These are phyloP conservation scores for Drosophila subpulchrella DNA, from an alignment of 1,140 invertebrate genomes.

Conservation along the genomic window DNA sequence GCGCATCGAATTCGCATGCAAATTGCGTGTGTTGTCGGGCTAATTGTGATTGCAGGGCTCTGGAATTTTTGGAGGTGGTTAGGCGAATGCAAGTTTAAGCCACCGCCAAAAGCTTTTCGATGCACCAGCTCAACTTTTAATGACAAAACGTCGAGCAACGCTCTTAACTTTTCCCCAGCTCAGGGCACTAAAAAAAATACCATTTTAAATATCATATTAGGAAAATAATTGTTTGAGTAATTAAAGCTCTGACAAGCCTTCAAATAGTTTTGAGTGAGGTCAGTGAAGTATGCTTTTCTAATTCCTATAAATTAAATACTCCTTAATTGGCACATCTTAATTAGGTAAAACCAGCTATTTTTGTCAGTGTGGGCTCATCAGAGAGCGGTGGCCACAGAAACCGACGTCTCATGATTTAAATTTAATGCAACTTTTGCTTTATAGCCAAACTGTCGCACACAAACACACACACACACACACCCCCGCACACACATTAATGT, in stretches of 20 bases:
- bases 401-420: slow-evolving; percentile 76
- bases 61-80: not conserved
- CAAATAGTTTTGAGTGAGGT: not conserved
- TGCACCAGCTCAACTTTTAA: slow-evolving; percentile 63
- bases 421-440: slow-evolving; percentile 69
- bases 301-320: no score
- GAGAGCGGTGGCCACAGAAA: slow-evolving; percentile 46
- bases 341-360: slow-evolving; percentile 2
- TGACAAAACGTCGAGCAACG: slow-evolving; percentile 58
- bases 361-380: slow-evolving; percentile 23
- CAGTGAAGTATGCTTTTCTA: not conserved
- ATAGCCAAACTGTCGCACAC: slow-evolving; percentile 57
- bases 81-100: not conserved
- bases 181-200: slow-evolving; percentile 8
- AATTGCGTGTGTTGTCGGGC: slow-evolving; percentile 32
- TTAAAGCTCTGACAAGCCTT: not conserved
- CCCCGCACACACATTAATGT: slow-evolving; percentile 34
- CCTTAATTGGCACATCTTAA: not conserved
- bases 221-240: no score
- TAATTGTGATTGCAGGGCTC: slow-evolving; percentile 30
- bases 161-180: slow-evolving; percentile 51
- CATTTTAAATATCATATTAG: no score
- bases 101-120: slow-evolving; percentile 42
- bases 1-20: slow-evolving; percentile 25
- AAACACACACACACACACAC: slow-evolving; percentile 2